Evolutionary conservation across 1,140 invertebrate species (phyloP), one percentile per base, ranked within the genome.

Genomic region (Orius insidiosus): DNA sequence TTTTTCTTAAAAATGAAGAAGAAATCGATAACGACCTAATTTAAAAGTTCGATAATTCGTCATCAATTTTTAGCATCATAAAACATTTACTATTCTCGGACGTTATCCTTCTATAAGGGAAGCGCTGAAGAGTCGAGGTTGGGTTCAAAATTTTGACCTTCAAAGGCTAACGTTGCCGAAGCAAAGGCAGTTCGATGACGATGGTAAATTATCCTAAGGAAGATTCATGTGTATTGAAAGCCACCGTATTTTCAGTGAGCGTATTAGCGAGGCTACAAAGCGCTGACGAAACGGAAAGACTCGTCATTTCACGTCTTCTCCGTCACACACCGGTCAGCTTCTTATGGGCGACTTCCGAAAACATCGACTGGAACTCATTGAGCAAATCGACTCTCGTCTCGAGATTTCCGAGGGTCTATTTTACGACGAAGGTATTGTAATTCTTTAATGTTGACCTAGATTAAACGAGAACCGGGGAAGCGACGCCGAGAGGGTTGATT

Each of bases 1-100:
- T 7, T 24, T 24, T 24, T 24, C 24, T 24, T 7, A n/a, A n/a
- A n/a, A n/a, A n/a, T n/a, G n/a, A n/a, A 3, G 9, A 43, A 11
- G 18, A 24, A 24, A 24, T 24, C 24, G 7, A 24, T 24, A 24
- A 24, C 24, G 24, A 24, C 24, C 24, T 24, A 24, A 24, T 24
- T 24, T 24, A 24, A 24, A 24, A 24, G n/a, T 30, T 24, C 19
- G 16, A 16, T 14, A 11, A 9, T 34, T 8, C 2, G n/a, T 13
- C n/a, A 9, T 13, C 24, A 24, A 11, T 3, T 50, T 50, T 18
- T 39, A 51, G 49, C 36, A 39, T 14, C 48, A 53, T 31, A 56
- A 56, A 46, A 49, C 52, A 15, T 56, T 56, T 43, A 53, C 52
- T 1, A 52, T 56, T 14, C 39, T 52, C 18, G 55, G 55, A 11